Evolutionary conservation across 2,113 vertebrate genomes (phyloP).

Genomic region (Labeo catla): DNA sequence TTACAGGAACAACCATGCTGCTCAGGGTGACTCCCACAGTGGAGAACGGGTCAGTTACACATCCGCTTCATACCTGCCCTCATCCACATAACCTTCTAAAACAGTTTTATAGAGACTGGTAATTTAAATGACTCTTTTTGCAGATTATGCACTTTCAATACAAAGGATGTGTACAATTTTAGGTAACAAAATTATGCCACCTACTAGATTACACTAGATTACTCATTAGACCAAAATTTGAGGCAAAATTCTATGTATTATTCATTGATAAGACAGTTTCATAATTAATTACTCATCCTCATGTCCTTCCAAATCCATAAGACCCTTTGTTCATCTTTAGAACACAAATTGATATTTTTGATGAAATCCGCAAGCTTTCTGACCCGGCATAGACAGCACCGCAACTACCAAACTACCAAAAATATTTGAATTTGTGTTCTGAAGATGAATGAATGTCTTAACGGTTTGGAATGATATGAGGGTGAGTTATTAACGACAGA

Average conservation of each 20-base stretch:
- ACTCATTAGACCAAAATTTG: background rate
- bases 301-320: too few species aligned
- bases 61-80: background rate
- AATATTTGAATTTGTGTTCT: too few species aligned
- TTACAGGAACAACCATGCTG: conserved; percentile 76
- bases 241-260: background rate
- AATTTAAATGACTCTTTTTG: background rate
- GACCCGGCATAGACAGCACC: too few species aligned
- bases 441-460: too few species aligned
- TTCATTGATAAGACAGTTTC: background rate
- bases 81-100: background rate
- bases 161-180: background rate
- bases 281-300: background rate
- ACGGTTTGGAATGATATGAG: too few species aligned
- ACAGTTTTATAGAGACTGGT: background rate
- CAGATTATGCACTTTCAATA: background rate
- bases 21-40: conserved; percentile 80
- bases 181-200: background rate
- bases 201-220: background rate
- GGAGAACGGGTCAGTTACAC: conserved; percentile 72
- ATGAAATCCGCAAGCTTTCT: too few species aligned
- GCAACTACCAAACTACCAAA: too few species aligned
- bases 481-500: too few species aligned
- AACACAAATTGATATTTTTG: too few species aligned
- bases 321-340: too few species aligned